phyloP scores from a whole-genome alignment of 2,797 vertebrate species.

The Lacerta viridis region DNA sequence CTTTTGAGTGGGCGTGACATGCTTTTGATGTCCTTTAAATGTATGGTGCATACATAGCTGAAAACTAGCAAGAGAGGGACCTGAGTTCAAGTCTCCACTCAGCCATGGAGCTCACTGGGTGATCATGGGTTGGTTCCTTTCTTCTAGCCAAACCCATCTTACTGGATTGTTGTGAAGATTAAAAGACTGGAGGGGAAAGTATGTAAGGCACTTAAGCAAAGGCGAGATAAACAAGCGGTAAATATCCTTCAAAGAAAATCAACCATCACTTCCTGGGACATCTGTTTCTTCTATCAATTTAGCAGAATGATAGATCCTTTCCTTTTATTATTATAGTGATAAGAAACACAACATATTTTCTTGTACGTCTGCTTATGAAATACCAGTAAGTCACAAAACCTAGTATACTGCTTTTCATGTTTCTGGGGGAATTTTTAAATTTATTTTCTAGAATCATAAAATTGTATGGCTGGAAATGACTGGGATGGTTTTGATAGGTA shows the following conservation, averaged over 20 bases:
- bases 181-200: too few relatives aligned
- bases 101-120: too few relatives aligned
- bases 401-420: background rate
- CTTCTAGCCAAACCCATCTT: too few relatives aligned
- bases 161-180: too few relatives aligned
- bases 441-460: background rate
- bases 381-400: background rate
- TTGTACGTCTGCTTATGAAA: background rate
- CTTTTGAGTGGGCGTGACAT: too few relatives aligned
- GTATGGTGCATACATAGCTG: too few relatives aligned
- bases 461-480: background rate
- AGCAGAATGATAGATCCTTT: constrained; percentile 46
- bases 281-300: constrained; percentile 42
- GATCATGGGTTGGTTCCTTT: too few relatives aligned
- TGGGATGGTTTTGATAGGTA: background rate
- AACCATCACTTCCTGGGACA: constrained; percentile 24
- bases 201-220: too few relatives aligned
- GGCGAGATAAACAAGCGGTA: too few relatives aligned
- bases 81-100: too few relatives aligned
- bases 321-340: background rate
- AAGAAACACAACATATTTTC: background rate
- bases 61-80: too few relatives aligned
- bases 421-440: background rate
- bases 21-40: too few relatives aligned
- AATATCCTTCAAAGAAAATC: constrained; percentile 28